These are phyloP conservation scores for Chamaea fasciata DNA, from an alignment of 2,113 vertebrate genomes.

Conservation along the genomic window DNA sequence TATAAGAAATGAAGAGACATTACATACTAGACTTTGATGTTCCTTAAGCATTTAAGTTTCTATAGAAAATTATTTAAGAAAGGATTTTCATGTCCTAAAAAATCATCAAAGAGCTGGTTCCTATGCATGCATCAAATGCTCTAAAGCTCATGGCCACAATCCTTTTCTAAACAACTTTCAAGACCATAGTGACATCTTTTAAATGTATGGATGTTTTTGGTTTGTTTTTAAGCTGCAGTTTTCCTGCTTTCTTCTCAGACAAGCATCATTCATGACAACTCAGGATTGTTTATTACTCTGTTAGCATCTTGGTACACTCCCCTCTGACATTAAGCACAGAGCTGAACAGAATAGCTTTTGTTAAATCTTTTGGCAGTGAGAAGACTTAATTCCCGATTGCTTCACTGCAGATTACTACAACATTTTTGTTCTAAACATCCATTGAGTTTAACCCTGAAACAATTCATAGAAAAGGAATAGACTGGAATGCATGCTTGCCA, in stretches of 20 bases:
- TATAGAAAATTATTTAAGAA: neutral
- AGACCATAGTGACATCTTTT: neutral
- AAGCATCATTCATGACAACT: rapidly evolving
- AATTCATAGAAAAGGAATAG: neutral
- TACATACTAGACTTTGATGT: neutral
- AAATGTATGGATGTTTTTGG: neutral
- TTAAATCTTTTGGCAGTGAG: neutral
- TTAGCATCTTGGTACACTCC: neutral
- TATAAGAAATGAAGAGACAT: neutral
- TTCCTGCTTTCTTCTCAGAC: neutral
- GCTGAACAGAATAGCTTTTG: neutral
- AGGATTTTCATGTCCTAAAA: neutral
- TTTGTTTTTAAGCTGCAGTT: neutral
- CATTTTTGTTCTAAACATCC: neutral
- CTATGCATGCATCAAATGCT: neutral
- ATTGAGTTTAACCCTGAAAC: neutral
- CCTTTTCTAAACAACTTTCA: neutral
- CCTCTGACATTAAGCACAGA: neutral
- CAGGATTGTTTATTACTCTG: neutral
- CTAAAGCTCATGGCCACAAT: neutral
- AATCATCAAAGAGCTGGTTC: neutral
- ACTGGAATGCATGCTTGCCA: neutral
- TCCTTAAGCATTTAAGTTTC: neutral
- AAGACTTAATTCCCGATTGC: neutral
- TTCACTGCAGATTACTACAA: neutral